Evolutionary conservation across 2,113 vertebrate species (phyloP), one percentile per base, ranked within the genome.

Genomic region (Opisthocomus hoazin): DNA sequence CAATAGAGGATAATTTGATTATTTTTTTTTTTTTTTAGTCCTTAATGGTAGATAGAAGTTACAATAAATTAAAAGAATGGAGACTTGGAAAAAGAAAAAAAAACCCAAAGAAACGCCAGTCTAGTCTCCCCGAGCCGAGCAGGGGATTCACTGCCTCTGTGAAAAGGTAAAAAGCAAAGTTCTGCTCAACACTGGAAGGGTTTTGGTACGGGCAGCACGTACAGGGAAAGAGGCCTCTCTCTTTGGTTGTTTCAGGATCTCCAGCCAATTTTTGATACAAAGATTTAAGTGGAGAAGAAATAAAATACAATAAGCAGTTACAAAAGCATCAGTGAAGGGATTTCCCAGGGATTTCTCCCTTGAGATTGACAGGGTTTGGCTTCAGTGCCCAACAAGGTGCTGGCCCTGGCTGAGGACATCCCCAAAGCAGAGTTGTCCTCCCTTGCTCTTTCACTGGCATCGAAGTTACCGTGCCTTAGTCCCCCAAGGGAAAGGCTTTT

Each of bases 1-100:
- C 95, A 90, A 56, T 30, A 80, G 53, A 93, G 87, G 88, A 87
- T 92, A 95, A 96, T 97, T 85, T 95, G 48, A 90, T 87, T 87
- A 83, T 90, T 71, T 69, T 43, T 84, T 34, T 46, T 45, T 82
- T 91, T 91, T 84, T 75, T 23, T 17, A 82, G 54, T 91, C 23
- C 54, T 94, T 94, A 91, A 83, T 78, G 86, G 37, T 21, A 91
- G 63, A 92, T 84, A 58, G 63, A 92, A 37, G 76, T 81, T 86
- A 17, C 74, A 90, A 96, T 70, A 70, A 74, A 93, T 83, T 56
- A 69, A 83, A 89, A 56, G 21, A 83, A 41, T 32, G 32, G 61
- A 86, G 26, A 74, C 17, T 48, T 63, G 60, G 32, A 82, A 90
- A 66, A 50, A 36, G 30, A 21, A 11, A 63, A 4, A 26, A 69